These are phyloP conservation scores for Tenthredo livida DNA, from an alignment of 2,888 invertebrate species.

Conservation along the genomic window DNA sequence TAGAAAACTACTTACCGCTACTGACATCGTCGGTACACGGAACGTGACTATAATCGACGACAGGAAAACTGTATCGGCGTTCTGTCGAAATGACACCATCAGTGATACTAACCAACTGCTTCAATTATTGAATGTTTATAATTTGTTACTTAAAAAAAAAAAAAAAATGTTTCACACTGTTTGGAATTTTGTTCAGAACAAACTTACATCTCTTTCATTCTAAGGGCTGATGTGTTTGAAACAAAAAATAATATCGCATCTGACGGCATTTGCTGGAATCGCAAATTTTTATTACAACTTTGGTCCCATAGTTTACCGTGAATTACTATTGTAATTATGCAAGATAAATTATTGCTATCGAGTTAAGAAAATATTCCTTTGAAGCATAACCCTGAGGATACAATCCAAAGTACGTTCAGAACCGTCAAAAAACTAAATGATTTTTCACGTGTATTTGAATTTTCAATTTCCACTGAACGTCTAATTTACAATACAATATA, in stretches of 20 bases:
- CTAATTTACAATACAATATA: not conserved
- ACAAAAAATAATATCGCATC: not conserved
- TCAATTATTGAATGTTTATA: not conserved
- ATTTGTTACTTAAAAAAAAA: not conserved
- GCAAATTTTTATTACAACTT: not conserved
- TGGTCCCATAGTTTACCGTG: not conserved
- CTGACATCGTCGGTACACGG: not conserved
- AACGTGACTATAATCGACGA: not conserved
- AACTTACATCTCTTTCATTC: not conserved
- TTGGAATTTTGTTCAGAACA: not conserved
- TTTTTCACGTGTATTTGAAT: not conserved
- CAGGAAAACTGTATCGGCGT: not conserved
- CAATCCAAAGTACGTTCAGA: not conserved
- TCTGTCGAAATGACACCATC: no score
- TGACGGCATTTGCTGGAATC: not conserved
- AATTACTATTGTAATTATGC: no score
- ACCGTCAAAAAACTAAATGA: not conserved
- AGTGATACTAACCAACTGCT: not conserved
- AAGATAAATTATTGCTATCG: not conserved
- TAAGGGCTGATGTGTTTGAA: not conserved
- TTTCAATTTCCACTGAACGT: not conserved
- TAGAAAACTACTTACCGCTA: conserved; percentile 3
- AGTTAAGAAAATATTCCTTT: not conserved
- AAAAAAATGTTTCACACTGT: not conserved
- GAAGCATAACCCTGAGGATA: not conserved